Evolutionary conservation across 2,888 invertebrate species (phyloP).

Genomic region (Himalopsyche anomala): DNA sequence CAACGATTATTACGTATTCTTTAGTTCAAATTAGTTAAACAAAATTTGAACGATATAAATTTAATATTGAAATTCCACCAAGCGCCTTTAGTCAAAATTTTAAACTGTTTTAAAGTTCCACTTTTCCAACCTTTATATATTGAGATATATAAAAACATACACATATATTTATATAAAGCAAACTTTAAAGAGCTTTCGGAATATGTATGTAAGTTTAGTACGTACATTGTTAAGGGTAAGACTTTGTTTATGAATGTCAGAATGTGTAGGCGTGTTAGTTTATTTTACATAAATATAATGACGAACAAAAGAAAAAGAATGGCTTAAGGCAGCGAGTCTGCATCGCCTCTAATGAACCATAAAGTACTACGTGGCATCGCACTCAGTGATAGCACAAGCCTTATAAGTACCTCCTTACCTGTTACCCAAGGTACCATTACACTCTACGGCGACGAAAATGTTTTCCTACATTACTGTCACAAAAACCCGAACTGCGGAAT

Average conservation of each 20-base stretch:
- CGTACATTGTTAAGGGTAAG: not conserved
- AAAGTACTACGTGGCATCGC: slow-evolving; percentile 26
- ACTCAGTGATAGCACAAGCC: slow-evolving; percentile 30
- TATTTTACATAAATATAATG: slow-evolving; percentile 34
- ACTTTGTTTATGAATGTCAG: slow-evolving; percentile 12
- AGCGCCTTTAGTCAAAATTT: too few relatives aligned
- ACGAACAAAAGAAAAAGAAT: slow-evolving; percentile 30
- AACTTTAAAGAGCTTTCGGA: too few relatives aligned
- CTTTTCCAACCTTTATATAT: too few relatives aligned
- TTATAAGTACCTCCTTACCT: slow-evolving; percentile 34
- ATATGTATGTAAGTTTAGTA: too few relatives aligned
- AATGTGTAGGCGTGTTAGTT: slow-evolving; percentile 16
- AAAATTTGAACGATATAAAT: too few relatives aligned
- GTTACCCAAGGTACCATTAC: slow-evolving; percentile 4
- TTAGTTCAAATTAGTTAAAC: too few relatives aligned
- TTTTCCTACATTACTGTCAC: slow-evolving; percentile 26
- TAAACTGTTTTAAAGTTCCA: too few relatives aligned
- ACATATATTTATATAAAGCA: too few relatives aligned
- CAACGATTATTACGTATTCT: too few relatives aligned
- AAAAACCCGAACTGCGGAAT: slow-evolving; percentile 1
- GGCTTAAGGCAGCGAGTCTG: slow-evolving; percentile 15
- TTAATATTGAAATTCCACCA: too few relatives aligned
- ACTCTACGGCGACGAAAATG: slow-evolving; percentile 1
- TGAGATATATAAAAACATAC: too few relatives aligned
- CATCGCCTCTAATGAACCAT: slow-evolving; percentile 34